Conservation (phyloP, 2,113 vertebrate genomes). For the Phyllopteryx taeniolatus region DNA sequence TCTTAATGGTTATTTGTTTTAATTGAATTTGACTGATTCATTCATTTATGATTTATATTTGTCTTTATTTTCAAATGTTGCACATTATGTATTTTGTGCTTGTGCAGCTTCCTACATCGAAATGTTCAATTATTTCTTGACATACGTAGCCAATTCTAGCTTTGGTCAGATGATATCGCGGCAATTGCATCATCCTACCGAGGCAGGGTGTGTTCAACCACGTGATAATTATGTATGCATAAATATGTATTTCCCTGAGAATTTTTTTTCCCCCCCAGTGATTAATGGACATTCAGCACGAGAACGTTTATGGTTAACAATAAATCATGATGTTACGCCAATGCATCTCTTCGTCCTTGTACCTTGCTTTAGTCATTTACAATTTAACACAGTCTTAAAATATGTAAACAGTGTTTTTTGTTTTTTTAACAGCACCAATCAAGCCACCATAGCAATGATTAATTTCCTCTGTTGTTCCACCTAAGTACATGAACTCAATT, state of each 20-base stretch:
- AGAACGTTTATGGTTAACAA: not conserved
- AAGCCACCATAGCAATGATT: not conserved
- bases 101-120: no score
- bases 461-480: slow-evolving; percentile 1
- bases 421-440: not conserved
- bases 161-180: no score
- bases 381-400: not conserved
- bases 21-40: no score
- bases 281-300: not conserved
- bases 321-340: not conserved
- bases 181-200: no score
- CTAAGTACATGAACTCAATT: slow-evolving; percentile 27
- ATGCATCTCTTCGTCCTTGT: not conserved
- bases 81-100: no score
- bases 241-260: not conserved
- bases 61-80: no score
- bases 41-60: no score
- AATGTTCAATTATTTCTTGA: no score
- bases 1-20: no score
- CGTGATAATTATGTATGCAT: not conserved
- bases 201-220: not conserved
- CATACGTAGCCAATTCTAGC: no score
- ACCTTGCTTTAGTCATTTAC: not conserved
- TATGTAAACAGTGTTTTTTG: not conserved
- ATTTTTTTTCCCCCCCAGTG: no score